Percentiles rank a stretch among this genome's conserved stretches.
Conservation (phyloP, 2,888 invertebrate genomes). For the Leucoma salicis region DNA sequence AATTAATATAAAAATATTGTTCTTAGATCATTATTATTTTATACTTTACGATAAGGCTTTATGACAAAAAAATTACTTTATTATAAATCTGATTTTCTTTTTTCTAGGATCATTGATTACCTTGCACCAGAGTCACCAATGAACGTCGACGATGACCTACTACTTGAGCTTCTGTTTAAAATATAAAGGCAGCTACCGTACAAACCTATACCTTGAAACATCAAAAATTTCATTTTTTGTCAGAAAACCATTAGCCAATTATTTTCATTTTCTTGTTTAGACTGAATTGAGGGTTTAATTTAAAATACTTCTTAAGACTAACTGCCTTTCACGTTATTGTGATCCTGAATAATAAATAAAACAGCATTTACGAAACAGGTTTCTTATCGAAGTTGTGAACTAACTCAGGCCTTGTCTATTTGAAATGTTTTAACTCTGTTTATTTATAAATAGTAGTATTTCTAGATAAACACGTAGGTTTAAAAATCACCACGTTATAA, state of each 20-base stretch:
- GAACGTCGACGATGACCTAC: slow-evolving; percentile 75
- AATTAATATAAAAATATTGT: too few species aligned
- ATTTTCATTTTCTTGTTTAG: too few species aligned
- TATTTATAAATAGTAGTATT: slow-evolving; percentile 26
- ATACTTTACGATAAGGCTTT: too few species aligned
- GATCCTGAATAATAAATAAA: too few species aligned
- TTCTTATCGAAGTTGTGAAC: slow-evolving; percentile 62
- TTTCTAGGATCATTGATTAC: slow-evolving; percentile 69
- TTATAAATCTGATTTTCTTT: too few species aligned
- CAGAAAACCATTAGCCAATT: background rate
- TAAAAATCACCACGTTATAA: slow-evolving; percentile 12
- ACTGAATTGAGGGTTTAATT: too few species aligned
- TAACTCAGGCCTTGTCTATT: slow-evolving; percentile 66
- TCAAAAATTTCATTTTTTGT: slow-evolving; percentile 2
- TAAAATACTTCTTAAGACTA: too few species aligned
- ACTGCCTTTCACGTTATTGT: too few species aligned
- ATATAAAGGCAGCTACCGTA: slow-evolving; percentile 48
- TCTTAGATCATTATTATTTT: too few species aligned
- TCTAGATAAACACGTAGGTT: slow-evolving; percentile 16
- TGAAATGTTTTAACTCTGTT: slow-evolving; percentile 37
- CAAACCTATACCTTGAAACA: slow-evolving; percentile 11
- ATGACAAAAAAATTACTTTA: too few species aligned
- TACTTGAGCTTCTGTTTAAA: slow-evolving; percentile 74
- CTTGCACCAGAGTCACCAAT: slow-evolving; percentile 75
- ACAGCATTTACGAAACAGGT: slow-evolving; percentile 53